Evolutionary conservation across 2,888 invertebrate genomes (phyloP), one percentile per base, ranked within the genome.

Genomic region (Toxonevra muliebris): DNA sequence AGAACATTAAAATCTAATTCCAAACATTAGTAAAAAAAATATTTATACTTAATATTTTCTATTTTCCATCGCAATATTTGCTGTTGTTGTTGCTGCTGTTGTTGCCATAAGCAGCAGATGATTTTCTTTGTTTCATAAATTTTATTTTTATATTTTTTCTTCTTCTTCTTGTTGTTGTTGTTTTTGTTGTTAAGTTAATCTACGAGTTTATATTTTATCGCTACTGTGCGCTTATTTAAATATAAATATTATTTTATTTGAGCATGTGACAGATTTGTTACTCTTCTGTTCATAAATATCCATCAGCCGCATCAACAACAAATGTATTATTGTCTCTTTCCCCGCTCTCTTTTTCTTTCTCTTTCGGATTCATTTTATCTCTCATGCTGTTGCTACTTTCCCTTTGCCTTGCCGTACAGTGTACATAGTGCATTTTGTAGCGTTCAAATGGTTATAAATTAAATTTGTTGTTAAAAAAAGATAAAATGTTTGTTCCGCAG

Each of bases 261-360:
- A 75, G 70, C 60, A 66, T 75, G 71, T 80, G 80, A 81, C 80
- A 79, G 80, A 80, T 81, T 80, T 80, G 79, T 74, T 76, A 74
- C 72, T 70, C 63, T 54, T 62, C 48, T 30, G 68, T 61, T 69
- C 71, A 69, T 69, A 71, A 68, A 71, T 69, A 30, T 30, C 30
- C 30, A 30, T 30, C 30, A 30, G 30, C 30, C 30, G 7, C 30
- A 30, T 4, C 30, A 30, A 7, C 30, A 30, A 30, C 30, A 30
- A 30, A 30, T 30, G 30, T 7, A 30, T n/a, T n/a, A n/a, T n/a
- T n/a, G n/a, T n/a, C n/a, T n/a, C 30, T 7, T 30, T 30, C 7
- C 30, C 7, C 30, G 2, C 30, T 30, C 30, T 2, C 30, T 30
- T 7, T 4, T 30, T 30, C 30, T 30, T 30, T 30, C n/a, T n/a